These are phyloP conservation scores for Poeciliopsis occidentalis DNA, from an alignment of 2,113 vertebrate species.

Conservation along the genomic window DNA sequence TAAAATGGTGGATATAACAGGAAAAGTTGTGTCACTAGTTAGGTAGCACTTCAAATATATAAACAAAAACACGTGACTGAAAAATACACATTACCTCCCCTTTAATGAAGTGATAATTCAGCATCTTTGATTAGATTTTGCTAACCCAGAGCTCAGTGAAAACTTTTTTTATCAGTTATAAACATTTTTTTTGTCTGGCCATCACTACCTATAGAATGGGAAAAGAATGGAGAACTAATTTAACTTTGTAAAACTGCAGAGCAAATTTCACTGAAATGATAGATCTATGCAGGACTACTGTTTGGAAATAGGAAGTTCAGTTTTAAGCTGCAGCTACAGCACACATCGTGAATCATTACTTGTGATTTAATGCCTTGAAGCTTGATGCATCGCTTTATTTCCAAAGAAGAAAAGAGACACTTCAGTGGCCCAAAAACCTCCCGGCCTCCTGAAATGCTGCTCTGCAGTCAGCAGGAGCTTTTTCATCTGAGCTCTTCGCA, in stretches of 20 bases:
- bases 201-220: not conserved
- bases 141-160: too few species aligned
- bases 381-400: not conserved
- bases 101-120: too few species aligned
- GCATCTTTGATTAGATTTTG: too few species aligned
- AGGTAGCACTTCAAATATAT: too few species aligned
- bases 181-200: too few species aligned
- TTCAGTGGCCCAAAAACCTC: not conserved
- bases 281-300: not conserved
- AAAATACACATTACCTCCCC: too few species aligned
- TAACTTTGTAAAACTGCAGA: not conserved
- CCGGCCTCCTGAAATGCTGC: not conserved
- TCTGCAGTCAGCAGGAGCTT: not conserved
- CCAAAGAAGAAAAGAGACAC: not conserved
- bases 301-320: constrained; percentile 3
- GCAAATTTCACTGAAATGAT: constrained; percentile 12
- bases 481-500: constrained; percentile 12
- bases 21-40: too few species aligned
- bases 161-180: too few species aligned
- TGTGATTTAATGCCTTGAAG: not conserved
- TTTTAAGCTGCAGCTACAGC: not conserved
- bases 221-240: not conserved
- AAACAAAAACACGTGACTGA: too few species aligned
- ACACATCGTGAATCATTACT: not conserved
- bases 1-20: too few species aligned